Evolutionary conservation across 2,888 invertebrate genomes (phyloP).

Genomic region (Carpatolechia fugitivella): DNA sequence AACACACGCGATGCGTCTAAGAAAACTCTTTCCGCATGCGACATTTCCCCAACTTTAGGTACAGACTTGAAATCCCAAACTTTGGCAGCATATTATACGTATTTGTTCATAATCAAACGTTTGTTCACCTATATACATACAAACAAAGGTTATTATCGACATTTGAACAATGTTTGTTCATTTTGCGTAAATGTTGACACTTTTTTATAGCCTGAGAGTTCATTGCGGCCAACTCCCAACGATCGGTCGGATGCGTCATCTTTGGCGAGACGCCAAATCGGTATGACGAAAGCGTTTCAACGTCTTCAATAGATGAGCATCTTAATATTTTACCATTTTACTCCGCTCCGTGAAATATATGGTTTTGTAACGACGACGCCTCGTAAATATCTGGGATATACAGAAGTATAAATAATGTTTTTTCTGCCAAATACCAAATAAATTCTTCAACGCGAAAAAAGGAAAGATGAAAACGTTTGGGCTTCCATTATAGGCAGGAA

Average conservation of each 20-base stretch:
- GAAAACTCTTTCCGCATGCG: slow-evolving; percentile 73
- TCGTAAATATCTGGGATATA: slow-evolving; percentile 16
- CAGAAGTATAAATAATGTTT: slow-evolving; percentile 12
- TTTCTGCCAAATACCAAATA: not conserved
- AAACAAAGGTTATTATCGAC: slow-evolving; percentile 32
- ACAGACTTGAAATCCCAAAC: not conserved
- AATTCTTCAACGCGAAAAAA: slow-evolving; percentile 23
- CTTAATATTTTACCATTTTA: slow-evolving; percentile 24
- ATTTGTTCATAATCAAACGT: slow-evolving; percentile 19
- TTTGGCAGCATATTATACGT: not conserved
- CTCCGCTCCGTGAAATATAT: slow-evolving; percentile 18
- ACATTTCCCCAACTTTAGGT: slow-evolving; percentile 42
- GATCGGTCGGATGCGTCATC: slow-evolving; percentile 30
- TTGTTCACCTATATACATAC: slow-evolving; percentile 14
- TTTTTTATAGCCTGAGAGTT: slow-evolving; percentile 40
- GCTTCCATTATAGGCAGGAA: slow-evolving; percentile 50
- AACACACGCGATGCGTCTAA: slow-evolving; percentile 42
- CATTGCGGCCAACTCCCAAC: slow-evolving; percentile 32
- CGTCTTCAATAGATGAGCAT: slow-evolving; percentile 22
- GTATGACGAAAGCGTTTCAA: slow-evolving; percentile 47
- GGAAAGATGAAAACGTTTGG: slow-evolving; percentile 47
- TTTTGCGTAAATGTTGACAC: slow-evolving; percentile 40
- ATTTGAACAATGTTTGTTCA: slow-evolving; percentile 34
- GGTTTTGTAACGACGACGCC: slow-evolving; percentile 10
- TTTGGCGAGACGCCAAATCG: slow-evolving; percentile 50